Percentiles rank a stretch among this genome's conserved stretches.
Evolutionary conservation across 2,888 invertebrate species (phyloP).

Genomic region (Eugnorisma glareosa): DNA sequence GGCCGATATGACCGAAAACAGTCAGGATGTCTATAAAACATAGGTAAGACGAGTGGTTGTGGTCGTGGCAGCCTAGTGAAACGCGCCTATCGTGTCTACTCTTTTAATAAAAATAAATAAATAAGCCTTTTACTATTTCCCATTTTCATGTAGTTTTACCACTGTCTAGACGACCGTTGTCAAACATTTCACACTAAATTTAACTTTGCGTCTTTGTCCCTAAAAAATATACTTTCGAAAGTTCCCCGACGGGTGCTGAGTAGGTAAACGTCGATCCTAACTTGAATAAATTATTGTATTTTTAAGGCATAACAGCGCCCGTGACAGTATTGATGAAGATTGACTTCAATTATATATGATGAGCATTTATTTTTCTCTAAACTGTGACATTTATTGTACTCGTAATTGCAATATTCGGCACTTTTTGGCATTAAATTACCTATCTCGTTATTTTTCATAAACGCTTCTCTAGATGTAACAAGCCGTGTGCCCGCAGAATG

Average conservation of each 20-base stretch:
- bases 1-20: too few species aligned
- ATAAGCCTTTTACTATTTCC: too few species aligned
- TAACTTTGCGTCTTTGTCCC: not conserved
- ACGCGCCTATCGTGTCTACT: not conserved
- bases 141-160: not conserved
- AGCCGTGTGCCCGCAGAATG: not conserved
- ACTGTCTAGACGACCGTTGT: constrained; percentile 6
- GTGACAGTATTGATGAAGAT: not conserved
- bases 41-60: not conserved
- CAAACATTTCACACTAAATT: constrained; percentile 36
- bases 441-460: not conserved
- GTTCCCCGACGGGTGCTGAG: not conserved
- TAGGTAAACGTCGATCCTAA: not conserved
- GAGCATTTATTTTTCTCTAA: not conserved
- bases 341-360: not conserved
- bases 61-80: not conserved
- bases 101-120: too few species aligned
- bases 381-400: not conserved
- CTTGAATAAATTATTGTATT: not conserved
- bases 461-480: not conserved
- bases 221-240: not conserved
- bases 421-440: not conserved
- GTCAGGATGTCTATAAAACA: not conserved
- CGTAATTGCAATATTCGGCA: not conserved
- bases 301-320: not conserved